A percentile compares a stretch with the other conserved stretches of the same genome.
Conservation (phyloP, 2,888 invertebrate species). For the Corythucha ciliata region DNA sequence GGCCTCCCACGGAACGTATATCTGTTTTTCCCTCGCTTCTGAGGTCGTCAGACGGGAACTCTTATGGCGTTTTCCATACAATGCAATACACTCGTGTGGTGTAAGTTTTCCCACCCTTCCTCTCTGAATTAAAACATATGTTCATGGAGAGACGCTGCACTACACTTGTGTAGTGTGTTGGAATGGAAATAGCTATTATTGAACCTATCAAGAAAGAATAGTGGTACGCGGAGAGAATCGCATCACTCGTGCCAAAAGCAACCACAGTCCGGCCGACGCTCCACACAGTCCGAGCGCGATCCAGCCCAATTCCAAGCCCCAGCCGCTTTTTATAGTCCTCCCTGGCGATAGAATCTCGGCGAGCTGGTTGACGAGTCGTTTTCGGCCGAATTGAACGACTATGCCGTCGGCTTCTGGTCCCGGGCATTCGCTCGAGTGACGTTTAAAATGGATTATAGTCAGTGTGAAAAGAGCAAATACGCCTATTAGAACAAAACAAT, state of each 20-base stretch:
- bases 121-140: too few species aligned
- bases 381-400: slow-evolving; percentile 43
- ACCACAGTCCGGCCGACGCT: slow-evolving; percentile 76
- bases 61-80: too few species aligned
- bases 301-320: slow-evolving; percentile 79
- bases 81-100: too few species aligned
- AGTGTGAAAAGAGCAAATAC: slow-evolving; percentile 84
- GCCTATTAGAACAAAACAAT: too few species aligned
- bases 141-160: too few species aligned
- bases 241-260: slow-evolving; percentile 81
- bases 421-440: slow-evolving; percentile 39
- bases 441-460: slow-evolving; percentile 85
- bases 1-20: too few species aligned
- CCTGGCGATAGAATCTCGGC: slow-evolving; percentile 43
- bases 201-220: slow-evolving; percentile 24
- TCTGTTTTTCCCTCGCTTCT: too few species aligned
- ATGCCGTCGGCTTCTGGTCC: slow-evolving; percentile 38
- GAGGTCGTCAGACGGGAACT: too few species aligned
- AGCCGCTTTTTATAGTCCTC: slow-evolving; percentile 64
- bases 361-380: slow-evolving; percentile 24
- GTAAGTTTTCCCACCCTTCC: too few species aligned
- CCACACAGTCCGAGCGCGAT: slow-evolving; percentile 75
- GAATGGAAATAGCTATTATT: too few species aligned
- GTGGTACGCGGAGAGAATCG: slow-evolving; percentile 50
- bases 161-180: too few species aligned